These are phyloP conservation scores for Argyresthia goedartella DNA, from an alignment of 2,888 invertebrate genomes.

Conservation along the genomic window DNA sequence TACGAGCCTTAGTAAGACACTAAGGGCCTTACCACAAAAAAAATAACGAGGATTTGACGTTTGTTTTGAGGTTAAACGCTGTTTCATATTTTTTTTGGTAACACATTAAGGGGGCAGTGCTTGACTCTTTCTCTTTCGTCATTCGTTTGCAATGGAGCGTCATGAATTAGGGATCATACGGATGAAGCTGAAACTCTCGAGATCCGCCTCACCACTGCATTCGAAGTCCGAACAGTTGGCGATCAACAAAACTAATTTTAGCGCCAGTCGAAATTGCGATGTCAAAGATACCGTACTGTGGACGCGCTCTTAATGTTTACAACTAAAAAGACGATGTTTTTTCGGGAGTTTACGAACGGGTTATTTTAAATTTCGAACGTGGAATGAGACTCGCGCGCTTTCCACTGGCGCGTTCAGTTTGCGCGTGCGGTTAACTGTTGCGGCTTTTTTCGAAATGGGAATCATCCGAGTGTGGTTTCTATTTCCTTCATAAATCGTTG, in stretches of 20 bases:
- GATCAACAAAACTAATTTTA: slow-evolving; percentile 53
- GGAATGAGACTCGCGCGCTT: not conserved
- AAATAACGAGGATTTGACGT: too few relatives aligned
- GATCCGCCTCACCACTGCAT: slow-evolving; percentile 15
- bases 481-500: slow-evolving; percentile 17
- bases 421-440: slow-evolving; percentile 6
- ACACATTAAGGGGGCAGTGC: too few relatives aligned
- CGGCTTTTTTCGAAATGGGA: slow-evolving; percentile 10
- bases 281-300: slow-evolving; percentile 44
- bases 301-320: slow-evolving; percentile 28
- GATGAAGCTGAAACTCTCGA: too few relatives aligned
- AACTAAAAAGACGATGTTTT: slow-evolving; percentile 31
- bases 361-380: slow-evolving; percentile 38
- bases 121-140: too few relatives aligned
- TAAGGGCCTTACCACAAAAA: too few relatives aligned
- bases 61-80: too few relatives aligned
- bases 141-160: too few relatives aligned
- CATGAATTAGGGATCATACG: too few relatives aligned
- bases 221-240: slow-evolving; percentile 18
- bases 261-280: slow-evolving; percentile 59
- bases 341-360: slow-evolving; percentile 30
- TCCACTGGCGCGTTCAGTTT: not conserved
- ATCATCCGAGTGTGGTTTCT: slow-evolving; percentile 14
- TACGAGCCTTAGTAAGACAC: too few relatives aligned
- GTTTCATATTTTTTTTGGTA: too few relatives aligned